phyloP scores from a whole-genome alignment of 2,113 vertebrate genomes.

The Corythaixoides concolor region DNA sequence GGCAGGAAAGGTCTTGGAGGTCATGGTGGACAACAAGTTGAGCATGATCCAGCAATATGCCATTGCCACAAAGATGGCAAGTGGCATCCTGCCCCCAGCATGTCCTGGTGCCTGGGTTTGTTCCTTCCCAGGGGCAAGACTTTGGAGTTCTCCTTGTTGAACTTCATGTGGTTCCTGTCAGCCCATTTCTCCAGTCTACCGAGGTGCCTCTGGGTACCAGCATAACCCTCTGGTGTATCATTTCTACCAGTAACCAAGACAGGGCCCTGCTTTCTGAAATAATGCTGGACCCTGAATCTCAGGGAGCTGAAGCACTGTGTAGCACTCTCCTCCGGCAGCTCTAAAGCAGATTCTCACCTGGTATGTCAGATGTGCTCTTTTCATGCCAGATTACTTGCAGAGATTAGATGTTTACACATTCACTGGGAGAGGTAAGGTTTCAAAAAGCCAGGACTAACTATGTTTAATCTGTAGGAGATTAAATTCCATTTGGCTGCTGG shows the following conservation, averaged over 20 bases:
- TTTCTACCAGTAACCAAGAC: neutral
- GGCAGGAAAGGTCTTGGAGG: neutral
- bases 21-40: neutral
- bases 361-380: neutral
- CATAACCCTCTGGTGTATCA: rapidly evolving
- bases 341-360: neutral
- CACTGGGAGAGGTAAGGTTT: neutral
- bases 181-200: neutral
- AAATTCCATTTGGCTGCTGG: neutral
- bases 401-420: neutral
- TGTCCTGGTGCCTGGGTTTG: neutral
- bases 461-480: neutral
- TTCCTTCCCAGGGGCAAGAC: rapidly evolving
- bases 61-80: neutral
- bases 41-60: neutral
- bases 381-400: neutral
- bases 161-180: neutral
- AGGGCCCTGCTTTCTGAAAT: neutral
- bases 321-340: neutral
- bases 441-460: neutral
- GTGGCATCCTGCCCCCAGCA: neutral
- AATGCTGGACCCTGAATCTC: neutral
- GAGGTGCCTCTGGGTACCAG: neutral
- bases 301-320: neutral
- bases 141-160: neutral